Evolutionary conservation across 2,888 invertebrate species (phyloP).

Genomic region (Empis livida): DNA sequence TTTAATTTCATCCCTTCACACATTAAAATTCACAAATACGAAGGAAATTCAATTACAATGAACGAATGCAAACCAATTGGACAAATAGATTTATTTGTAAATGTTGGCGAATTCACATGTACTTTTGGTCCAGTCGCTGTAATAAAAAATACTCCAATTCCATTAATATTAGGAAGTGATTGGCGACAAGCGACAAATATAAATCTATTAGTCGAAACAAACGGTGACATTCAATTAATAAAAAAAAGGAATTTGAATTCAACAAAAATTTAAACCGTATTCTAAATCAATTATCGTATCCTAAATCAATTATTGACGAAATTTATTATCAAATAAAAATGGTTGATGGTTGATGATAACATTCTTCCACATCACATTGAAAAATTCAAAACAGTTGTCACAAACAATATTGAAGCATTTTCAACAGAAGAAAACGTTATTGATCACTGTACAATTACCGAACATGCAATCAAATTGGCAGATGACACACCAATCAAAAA

Average conservation of each 20-base stretch:
- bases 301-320: too few relatives aligned
- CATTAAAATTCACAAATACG: too few relatives aligned
- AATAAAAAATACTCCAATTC: not conserved
- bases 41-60: too few relatives aligned
- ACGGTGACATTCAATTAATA: not conserved
- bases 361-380: not conserved
- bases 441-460: not conserved
- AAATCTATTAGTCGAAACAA: not conserved
- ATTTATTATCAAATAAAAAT: not conserved
- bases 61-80: not conserved
- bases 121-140: not conserved
- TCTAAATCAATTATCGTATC: too few relatives aligned
- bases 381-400: not conserved
- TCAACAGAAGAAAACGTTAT: not conserved
- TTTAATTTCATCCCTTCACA: too few relatives aligned
- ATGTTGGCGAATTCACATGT: not conserved
- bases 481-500: not conserved
- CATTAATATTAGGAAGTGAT: not conserved
- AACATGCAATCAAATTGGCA: not conserved
- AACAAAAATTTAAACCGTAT: too few relatives aligned
- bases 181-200: not conserved
- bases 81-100: not conserved
- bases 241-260: too few relatives aligned
- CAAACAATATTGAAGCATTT: constrained; percentile 1
- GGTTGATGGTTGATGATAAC: not conserved